These are phyloP conservation scores for Leptatherina wallacei DNA, from an alignment of 2,797 vertebrate species.

Conservation along the genomic window DNA sequence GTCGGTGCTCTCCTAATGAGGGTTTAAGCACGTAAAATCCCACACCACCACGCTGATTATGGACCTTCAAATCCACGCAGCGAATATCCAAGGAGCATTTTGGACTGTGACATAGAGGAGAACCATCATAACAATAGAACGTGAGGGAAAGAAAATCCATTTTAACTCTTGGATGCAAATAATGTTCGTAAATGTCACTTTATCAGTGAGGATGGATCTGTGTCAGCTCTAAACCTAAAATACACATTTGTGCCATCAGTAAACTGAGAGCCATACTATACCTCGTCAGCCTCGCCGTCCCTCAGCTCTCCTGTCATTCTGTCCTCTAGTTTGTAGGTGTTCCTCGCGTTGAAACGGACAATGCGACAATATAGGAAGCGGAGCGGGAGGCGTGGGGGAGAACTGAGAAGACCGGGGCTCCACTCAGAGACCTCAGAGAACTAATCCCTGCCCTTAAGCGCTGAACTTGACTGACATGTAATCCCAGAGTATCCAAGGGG, in stretches of 20 bases:
- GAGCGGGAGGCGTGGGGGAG: constrained; percentile 79
- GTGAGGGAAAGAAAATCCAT: neutral
- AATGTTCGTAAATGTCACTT: neutral
- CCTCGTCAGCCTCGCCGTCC: constrained; percentile 91
- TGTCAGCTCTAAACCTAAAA: neutral
- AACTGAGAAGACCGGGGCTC: constrained; percentile 56
- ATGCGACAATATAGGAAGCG: constrained; percentile 80
- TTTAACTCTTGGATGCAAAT: neutral
- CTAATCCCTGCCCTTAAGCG: constrained; percentile 49
- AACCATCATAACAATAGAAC: constrained; percentile 10
- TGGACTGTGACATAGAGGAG: constrained; percentile 45
- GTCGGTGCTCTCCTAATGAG: neutral
- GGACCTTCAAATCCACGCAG: constrained; percentile 39
- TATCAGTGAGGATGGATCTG: neutral
- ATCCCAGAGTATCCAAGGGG: constrained; percentile 29
- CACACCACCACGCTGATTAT: constrained; percentile 30
- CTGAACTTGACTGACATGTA: constrained; percentile 51
- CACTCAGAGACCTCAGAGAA: constrained; percentile 48
- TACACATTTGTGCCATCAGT: neutral
- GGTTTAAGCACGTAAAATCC: constrained; percentile 3
- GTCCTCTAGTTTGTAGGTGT: constrained; percentile 72
- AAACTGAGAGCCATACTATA: constrained; percentile 75
- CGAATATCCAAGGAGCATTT: constrained; percentile 39
- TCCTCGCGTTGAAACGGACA: constrained; percentile 55
- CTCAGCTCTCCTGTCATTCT: constrained; percentile 94